Conservation (phyloP, 2,113 vertebrate species). For the Catharus bicknelli region DNA sequence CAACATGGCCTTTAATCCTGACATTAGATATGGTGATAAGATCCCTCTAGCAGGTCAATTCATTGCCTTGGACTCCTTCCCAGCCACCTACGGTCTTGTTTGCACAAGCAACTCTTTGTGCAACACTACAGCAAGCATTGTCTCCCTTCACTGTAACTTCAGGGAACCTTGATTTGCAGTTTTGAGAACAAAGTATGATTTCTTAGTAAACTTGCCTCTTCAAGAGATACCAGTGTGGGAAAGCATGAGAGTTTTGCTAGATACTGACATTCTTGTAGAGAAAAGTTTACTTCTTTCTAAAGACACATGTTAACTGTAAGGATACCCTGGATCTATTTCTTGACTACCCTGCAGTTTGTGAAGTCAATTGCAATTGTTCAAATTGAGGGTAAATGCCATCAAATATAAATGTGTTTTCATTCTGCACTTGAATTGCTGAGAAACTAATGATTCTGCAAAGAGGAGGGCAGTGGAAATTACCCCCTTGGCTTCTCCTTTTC, state of each 20-base stretch:
- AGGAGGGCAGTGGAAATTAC: constrained; percentile 35
- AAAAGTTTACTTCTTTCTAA: not conserved
- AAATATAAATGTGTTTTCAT: constrained; percentile 27
- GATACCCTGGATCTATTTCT: not conserved
- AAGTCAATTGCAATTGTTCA: constrained; percentile 12
- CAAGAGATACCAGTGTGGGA: not conserved
- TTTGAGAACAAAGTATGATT: not conserved
- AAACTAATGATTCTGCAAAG: constrained; percentile 16
- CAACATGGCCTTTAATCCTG: not conserved
- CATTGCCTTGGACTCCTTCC: not conserved
- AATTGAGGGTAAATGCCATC: constrained; percentile 13
- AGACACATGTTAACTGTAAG: not conserved
- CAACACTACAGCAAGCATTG: not conserved
- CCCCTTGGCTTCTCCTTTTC: constrained; percentile 11
- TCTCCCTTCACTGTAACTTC: not conserved
- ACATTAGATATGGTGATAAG: not conserved
- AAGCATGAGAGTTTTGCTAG: not conserved
- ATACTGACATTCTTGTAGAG: not conserved
- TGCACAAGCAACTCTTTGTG: not conserved
- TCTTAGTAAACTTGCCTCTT: not conserved
- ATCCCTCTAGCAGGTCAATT: not conserved
- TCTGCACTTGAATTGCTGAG: not conserved
- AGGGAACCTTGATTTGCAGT: not conserved
- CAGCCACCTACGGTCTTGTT: not conserved
- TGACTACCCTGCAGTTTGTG: not conserved